Percentiles rank a stretch among this genome's conserved stretches.
These are phyloP conservation scores for Epistrophella euchroma DNA, from an alignment of 2,888 invertebrate species.

Conservation along the genomic window DNA sequence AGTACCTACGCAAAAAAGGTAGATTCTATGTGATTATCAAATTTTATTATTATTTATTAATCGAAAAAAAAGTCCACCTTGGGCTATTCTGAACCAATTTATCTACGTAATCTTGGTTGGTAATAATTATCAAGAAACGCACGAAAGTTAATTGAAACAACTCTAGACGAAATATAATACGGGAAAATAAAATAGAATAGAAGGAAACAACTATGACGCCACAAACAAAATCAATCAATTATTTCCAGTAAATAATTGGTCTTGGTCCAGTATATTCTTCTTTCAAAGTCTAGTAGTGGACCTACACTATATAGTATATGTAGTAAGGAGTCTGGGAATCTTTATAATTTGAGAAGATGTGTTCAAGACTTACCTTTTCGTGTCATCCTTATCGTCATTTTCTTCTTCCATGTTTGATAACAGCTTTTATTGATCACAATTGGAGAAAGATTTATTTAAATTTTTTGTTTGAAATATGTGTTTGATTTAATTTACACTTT, in stretches of 20 bases:
- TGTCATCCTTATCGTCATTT: conserved; percentile 92
- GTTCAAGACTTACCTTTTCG: conserved; percentile 88
- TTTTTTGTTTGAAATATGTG: conserved; percentile 37
- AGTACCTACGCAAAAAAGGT: no score
- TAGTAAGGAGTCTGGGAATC: background rate
- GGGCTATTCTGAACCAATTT: background rate
- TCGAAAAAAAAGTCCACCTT: conserved; percentile 2
- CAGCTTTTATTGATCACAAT: conserved; percentile 78
- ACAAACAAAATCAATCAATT: conserved; percentile 54
- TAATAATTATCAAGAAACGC: conserved; percentile 37
- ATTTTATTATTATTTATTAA: background rate
- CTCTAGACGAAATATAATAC: conserved; percentile 68
- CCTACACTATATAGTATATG: no score
- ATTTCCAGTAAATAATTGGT: conserved; percentile 24
- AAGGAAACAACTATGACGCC: conserved; percentile 6
- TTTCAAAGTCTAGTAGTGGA: background rate
- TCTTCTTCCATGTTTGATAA: conserved; percentile 89
- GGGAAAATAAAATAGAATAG: conserved; percentile 9
- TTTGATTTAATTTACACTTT: conserved; percentile 48
- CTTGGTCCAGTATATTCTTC: conserved; percentile 18
- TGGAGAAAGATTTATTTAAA: conserved; percentile 25
- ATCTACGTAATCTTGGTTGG: conserved; percentile 1
- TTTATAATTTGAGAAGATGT: background rate
- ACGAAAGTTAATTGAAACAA: conserved; percentile 66
- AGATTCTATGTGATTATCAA: background rate